Conservation (phyloP, 2,888 invertebrate genomes). For the Tetragonula carbonaria region DNA sequence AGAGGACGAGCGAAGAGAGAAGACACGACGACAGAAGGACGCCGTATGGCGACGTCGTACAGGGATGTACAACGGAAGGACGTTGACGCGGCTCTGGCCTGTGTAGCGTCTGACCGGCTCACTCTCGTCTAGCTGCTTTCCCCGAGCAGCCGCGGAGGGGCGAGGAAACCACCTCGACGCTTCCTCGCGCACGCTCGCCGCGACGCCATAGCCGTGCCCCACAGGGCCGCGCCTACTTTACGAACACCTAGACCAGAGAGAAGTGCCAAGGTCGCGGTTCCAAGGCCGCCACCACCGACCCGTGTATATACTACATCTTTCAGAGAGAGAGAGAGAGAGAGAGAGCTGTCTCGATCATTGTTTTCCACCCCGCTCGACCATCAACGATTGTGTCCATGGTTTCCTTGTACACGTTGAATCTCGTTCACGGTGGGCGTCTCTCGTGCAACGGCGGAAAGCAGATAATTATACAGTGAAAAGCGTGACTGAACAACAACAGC, state of each 20-base stretch:
- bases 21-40: background rate
- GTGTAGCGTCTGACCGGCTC: constrained; percentile 74
- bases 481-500: no score
- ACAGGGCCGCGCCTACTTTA: constrained; percentile 79
- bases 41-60: constrained; percentile 15
- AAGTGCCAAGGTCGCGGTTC: constrained; percentile 61
- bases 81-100: constrained; percentile 69
- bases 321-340: no score
- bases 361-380: background rate
- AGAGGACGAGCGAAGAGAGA: background rate
- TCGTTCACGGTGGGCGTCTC: no score
- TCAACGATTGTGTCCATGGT: no score
- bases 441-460: no score
- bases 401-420: background rate
- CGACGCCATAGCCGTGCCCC: constrained; percentile 67
- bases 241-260: constrained; percentile 55
- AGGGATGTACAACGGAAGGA: constrained; percentile 53
- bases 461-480: no score
- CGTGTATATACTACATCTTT: background rate
- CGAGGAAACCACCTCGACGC: constrained; percentile 70
- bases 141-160: constrained; percentile 53
- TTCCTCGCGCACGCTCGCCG: constrained; percentile 76
- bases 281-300: constrained; percentile 59
- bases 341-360: no score
- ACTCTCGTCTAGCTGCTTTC: constrained; percentile 55